These are phyloP conservation scores for Aselliscus stoliczkanus DNA, from an alignment of 2,797 vertebrate species.

Conservation along the genomic window DNA sequence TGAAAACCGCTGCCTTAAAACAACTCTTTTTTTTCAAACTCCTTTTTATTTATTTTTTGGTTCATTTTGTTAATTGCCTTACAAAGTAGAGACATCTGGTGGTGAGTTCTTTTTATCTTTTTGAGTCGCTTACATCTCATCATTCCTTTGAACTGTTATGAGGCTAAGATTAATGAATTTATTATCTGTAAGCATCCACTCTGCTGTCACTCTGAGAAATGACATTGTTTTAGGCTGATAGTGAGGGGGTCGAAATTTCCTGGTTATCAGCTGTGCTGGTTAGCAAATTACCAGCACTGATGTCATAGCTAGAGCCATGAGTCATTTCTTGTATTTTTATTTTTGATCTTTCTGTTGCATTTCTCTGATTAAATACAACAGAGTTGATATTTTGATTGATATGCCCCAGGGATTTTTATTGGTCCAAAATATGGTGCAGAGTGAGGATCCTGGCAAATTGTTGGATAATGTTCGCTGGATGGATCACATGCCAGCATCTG, in stretches of 20 bases:
- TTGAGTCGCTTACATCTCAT: neutral
- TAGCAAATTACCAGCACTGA: neutral
- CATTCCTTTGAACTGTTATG: neutral
- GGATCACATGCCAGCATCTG: neutral
- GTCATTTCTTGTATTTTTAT: neutral
- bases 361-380: neutral
- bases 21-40: neutral
- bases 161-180: neutral
- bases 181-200: neutral
- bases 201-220: slow-evolving; percentile 15
- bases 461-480: neutral
- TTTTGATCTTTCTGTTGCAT: neutral
- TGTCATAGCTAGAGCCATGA: neutral
- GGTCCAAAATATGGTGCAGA: neutral
- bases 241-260: neutral
- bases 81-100: slow-evolving; percentile 50
- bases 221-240: neutral
- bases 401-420: neutral
- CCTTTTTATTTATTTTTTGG: neutral
- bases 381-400: neutral
- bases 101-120: neutral
- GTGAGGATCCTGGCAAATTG: neutral
- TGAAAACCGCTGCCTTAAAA: neutral
- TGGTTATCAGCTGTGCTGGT: neutral
- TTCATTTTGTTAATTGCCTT: slow-evolving; percentile 36